Evolutionary conservation across 2,113 vertebrate species (phyloP).

Genomic region (human (Homo sapiens)): DNA sequence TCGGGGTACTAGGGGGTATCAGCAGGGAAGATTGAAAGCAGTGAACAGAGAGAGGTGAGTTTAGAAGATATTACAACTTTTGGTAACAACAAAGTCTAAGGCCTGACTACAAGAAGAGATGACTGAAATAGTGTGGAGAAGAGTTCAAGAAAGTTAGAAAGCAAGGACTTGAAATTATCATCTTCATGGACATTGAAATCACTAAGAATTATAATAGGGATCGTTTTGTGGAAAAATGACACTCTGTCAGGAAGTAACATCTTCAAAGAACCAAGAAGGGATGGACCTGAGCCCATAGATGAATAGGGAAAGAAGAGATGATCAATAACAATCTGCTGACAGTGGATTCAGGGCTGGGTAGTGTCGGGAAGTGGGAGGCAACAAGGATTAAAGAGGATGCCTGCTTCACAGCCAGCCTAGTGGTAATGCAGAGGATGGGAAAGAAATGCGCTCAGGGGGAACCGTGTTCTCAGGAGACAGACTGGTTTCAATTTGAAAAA

Average conservation of each 20-base stretch:
- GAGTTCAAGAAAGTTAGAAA: background rate
- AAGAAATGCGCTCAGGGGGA: background rate
- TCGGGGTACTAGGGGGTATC: fast-evolving
- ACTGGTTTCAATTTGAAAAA: background rate
- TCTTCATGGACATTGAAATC: background rate
- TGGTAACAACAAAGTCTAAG: background rate
- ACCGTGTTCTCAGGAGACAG: background rate
- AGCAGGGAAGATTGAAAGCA: background rate
- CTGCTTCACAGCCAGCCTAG: background rate
- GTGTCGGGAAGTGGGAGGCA: background rate
- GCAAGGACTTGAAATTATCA: background rate
- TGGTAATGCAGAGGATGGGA: too few species aligned
- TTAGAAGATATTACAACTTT: background rate
- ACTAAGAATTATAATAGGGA: background rate
- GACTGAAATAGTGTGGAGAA: background rate
- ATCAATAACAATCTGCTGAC: background rate
- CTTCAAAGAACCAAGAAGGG: background rate
- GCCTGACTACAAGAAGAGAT: background rate
- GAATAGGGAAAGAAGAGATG: background rate
- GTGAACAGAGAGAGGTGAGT: background rate
- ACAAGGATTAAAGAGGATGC: background rate
- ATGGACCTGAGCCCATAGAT: background rate
- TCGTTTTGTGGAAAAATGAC: background rate
- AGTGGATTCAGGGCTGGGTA: background rate
- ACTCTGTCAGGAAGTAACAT: background rate